Percentiles rank a stretch among this genome's conserved stretches.
These are phyloP conservation scores for Branchinecta lynchi DNA, from an alignment of 1,140 invertebrate genomes.

Conservation along the genomic window DNA sequence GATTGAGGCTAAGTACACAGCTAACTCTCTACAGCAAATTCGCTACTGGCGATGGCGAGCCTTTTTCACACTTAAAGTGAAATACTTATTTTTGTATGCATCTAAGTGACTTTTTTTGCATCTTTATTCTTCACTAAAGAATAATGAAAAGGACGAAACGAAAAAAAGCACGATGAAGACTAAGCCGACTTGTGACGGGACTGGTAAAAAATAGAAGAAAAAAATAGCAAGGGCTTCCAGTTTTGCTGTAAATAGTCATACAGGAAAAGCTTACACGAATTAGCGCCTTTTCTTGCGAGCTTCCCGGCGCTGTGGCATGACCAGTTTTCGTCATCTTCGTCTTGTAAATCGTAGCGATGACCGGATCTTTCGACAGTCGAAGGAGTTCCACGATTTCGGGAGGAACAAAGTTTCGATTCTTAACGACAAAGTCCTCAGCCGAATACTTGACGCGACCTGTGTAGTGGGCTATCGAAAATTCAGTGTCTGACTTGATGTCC, in stretches of 20 bases:
- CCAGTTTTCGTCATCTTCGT: constrained; percentile 72
- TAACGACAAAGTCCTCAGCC: constrained; percentile 58
- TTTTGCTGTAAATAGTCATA: neutral
- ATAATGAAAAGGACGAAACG: too few species aligned
- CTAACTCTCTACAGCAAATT: too few species aligned
- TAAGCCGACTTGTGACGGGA: too few species aligned
- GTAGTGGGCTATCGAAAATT: constrained; percentile 65
- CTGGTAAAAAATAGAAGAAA: too few species aligned
- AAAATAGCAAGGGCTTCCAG: too few species aligned
- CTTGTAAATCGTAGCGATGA: constrained; percentile 59
- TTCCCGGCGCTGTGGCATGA: constrained; percentile 41
- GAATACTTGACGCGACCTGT: constrained; percentile 60
- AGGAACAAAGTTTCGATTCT: constrained; percentile 73
- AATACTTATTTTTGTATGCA: too few species aligned
- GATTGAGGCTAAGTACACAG: too few species aligned
- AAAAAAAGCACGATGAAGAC: too few species aligned
- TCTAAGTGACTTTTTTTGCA: too few species aligned
- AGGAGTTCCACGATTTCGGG: constrained; percentile 56
- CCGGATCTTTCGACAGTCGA: constrained; percentile 51
- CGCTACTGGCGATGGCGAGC: too few species aligned
- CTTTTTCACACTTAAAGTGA: too few species aligned
- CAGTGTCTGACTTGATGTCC: constrained; percentile 32
- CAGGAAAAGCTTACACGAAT: constrained; percentile 25
- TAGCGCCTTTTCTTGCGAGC: constrained; percentile 26
- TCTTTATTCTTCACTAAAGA: too few species aligned